Evolutionary conservation across 2,113 vertebrate species (phyloP), one percentile per base, ranked within the genome.

Genomic region (Platanista minor): DNA sequence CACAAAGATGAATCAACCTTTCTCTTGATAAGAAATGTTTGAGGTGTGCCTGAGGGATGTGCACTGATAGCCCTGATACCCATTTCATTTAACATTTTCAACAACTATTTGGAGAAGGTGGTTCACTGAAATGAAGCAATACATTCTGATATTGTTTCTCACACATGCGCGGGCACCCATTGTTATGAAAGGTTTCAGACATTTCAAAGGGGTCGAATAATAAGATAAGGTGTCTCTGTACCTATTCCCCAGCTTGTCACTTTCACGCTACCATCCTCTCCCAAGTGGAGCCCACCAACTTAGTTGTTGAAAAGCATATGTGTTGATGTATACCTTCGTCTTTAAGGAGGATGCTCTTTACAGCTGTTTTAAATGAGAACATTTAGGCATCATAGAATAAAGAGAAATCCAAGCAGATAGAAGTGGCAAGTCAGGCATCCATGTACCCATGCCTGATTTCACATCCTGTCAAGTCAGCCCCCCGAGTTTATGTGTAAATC

Each of bases 81-180:
- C 1, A 1, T 83, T 61, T 36, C 17, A 39, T 33, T 69, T n/a
- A 39, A 49, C 64, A 52, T 29, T 46, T 33, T 89, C 67, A 89
- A 17, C 78, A 41, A 59, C 78, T 39, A 10, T 23, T 61, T 71
- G 62, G 52, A 85, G 69, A 77, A n/a, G 78, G 49, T 77, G 41
- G 15, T 27, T 88, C 59, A 61, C 83, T 36, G 61, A 86, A 67
- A 46, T 46, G 62, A 77, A 87, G 31, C 49, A 11, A 43, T 13
- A 67, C 27, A 6, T 59, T 46, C 41, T 69, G 49, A 69, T 46
- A 49, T 8, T 54, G 9, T 61, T 80, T 46, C 61, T 25, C 29
- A 17, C 8, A 1, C 43, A 15, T 8, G 25, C 31, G 20, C 8
- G 11, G 0, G 1, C 77, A 49, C 6, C 23, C 33, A 25, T 49